A percentile compares a stretch with the other conserved stretches of the same genome.
phyloP scores from a whole-genome alignment of 1,140 invertebrate species.

The Callitettix versicolor region DNA sequence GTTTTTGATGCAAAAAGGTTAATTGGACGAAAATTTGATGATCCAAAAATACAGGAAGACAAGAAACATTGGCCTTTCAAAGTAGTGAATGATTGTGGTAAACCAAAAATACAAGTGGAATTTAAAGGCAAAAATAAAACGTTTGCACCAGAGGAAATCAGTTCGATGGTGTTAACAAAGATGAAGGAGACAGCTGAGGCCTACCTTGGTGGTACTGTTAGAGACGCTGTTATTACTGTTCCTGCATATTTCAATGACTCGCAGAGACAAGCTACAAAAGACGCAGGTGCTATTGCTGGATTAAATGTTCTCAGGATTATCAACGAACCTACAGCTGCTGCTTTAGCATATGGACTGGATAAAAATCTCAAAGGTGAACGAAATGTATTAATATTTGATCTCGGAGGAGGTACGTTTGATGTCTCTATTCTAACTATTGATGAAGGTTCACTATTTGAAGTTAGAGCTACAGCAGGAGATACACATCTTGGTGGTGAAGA shows the following conservation, averaged over 20 bases:
- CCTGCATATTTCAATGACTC: slow-evolving; percentile 63
- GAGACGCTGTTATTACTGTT: slow-evolving; percentile 52
- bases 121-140: slow-evolving; percentile 59
- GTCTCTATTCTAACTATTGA: slow-evolving; percentile 56
- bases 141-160: slow-evolving; percentile 66
- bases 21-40: too few species aligned
- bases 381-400: slow-evolving; percentile 38
- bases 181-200: slow-evolving; percentile 48
- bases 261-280: slow-evolving; percentile 50
- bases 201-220: slow-evolving; percentile 41
- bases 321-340: slow-evolving; percentile 94
- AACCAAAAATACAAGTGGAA: slow-evolving; percentile 61
- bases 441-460: too few species aligned
- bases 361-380: slow-evolving; percentile 39
- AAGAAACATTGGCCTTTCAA: slow-evolving; percentile 55
- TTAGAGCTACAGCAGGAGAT: slow-evolving; percentile 67
- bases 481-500: too few species aligned
- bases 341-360: too few species aligned
- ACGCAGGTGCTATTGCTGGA: slow-evolving; percentile 57
- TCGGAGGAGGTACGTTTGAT: too few species aligned
- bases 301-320: slow-evolving; percentile 79
- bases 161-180: too few species aligned
- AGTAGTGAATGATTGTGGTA: slow-evolving; percentile 50
- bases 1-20: slow-evolving; percentile 36
- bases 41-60: slow-evolving; percentile 51